Base-by-base conservation (phyloP, 1,140 invertebrate species). In the Cepaea nemoralis region DNA sequence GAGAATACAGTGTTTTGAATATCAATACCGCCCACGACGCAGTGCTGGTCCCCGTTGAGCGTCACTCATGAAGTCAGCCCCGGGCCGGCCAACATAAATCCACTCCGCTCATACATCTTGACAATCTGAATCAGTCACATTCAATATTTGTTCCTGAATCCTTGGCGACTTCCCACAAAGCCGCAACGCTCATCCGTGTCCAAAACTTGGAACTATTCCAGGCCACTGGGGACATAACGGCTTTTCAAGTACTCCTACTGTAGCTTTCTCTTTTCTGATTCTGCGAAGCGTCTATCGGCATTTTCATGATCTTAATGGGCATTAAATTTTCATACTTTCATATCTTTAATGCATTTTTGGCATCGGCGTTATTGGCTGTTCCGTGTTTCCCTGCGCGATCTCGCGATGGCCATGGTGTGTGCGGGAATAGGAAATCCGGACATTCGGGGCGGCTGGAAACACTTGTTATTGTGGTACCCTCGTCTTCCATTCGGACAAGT, bases 281-380 rank as follows among this genome's bases (percentile, higher is more conserved):
- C 1, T 33, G 3, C 24, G 8, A 5, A 33, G 50, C 66, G 3
- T 33, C 31, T 39, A 35, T 39, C 31, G 70, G 35, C 35, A 40
- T 73, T 73, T 76, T 19, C n/a, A 27, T 50, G 35, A 48, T 31
- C 79, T 73, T 83, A 83, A 83, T 83, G 80, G 66, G 45, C 83
- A 84, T 84, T 84, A 82, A 84, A 82, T 73, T 82, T 84, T 84
- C 83, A 84, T 80, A 66, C 71, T 80, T 77, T 82, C 83, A 84
- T 84, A 84, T 82, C 77, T 84, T 82, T 82, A 81, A 84, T 84
- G 83, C 63, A 80, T 82, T 82, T 80, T 80, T 39, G 80, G 67
- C 83, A n/a, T 40, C 50, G 48, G 76, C 67, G 78, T 76, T 59
- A 76, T 76, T 76, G 55, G 74, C 74, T 37, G 27, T 39, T 37